phyloP scores from a whole-genome alignment of 2,888 invertebrate genomes.

The Patella pellucida region DNA sequence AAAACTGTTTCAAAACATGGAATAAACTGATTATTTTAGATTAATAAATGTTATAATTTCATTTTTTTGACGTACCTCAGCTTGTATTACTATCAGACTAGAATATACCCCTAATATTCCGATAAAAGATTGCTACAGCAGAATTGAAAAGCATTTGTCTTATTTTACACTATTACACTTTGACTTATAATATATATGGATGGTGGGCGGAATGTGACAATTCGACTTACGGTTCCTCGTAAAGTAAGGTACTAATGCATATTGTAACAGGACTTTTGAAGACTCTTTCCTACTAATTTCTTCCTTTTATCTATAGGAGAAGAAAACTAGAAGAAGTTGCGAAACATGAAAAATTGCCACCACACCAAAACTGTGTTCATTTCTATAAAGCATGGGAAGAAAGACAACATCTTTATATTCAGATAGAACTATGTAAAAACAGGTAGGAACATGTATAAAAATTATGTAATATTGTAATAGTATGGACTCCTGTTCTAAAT shows the following conservation, averaged over 20 bases:
- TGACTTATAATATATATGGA: not conserved
- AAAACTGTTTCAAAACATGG: too few species aligned
- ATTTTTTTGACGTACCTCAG: too few species aligned
- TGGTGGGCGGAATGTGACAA: too few species aligned
- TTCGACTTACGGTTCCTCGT: too few species aligned
- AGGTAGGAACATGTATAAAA: constrained; percentile 62
- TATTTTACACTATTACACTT: not conserved
- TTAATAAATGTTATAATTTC: too few species aligned
- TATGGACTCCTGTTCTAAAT: too few species aligned
- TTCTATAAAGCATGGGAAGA: constrained; percentile 84
- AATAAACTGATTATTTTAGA: too few species aligned
- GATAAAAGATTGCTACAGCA: too few species aligned
- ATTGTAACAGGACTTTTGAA: not conserved
- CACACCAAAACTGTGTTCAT: constrained; percentile 79
- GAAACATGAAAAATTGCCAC: constrained; percentile 79
- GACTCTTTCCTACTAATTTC: not conserved
- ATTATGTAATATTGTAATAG: too few species aligned
- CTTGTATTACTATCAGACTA: too few species aligned
- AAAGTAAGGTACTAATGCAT: not conserved
- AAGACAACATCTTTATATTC: constrained; percentile 78
- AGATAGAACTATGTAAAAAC: constrained; percentile 80
- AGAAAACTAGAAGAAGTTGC: constrained; percentile 78
- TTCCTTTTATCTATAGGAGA: constrained; percentile 63
- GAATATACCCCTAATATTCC: too few species aligned
- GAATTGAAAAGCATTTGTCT: not conserved